Evolutionary conservation across 2,797 vertebrate species (phyloP), one percentile per base, ranked within the genome.

Genomic region (Gorsachius magnificus): DNA sequence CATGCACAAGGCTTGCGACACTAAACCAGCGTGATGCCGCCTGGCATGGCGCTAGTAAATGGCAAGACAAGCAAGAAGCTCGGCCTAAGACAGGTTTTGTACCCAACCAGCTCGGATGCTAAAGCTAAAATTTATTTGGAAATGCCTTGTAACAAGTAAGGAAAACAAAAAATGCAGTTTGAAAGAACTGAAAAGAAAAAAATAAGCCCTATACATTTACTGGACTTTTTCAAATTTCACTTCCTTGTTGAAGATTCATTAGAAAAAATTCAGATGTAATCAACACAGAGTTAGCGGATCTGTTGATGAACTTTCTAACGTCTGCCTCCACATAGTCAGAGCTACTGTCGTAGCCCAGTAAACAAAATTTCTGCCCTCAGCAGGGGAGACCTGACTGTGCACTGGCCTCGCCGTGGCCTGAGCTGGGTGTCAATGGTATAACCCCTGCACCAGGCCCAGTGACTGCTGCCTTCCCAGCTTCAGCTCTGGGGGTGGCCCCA

Each of bases 11-110:
- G 19, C 18, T 22, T 6, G 4, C 2, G 1, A 50, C 50, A 25
- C 25, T 10, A 14, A 60, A 51, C 16, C 0, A 2, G 15, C 22
- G 0, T 41, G 19, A 57, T 50, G n/a, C 10, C 1, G 0, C 22
- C 19, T 12, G 2, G 5, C 28, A 41, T 8, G 24, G 29, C 14
- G 12, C 10, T 5, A 64, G 10, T 24, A 45, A 83, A 65, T 11
- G 29, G 11, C 29, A 77, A 72, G 56, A 48, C 5, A 71, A 48
- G 10, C 7, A 54, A 83, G n/a, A 28, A 36, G 5, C 7, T 25
- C 33, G 9, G 21, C 10, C 14, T 65, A 22, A 61, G 33, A n/a
- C 4, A 72, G 11, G 48, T 60, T 72, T 54, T 50, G 10, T 51
- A 65, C 14, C 4, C 1, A 1, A 68, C 3, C 16, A 57, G 14